Evolutionary conservation across 1,140 invertebrate genomes (phyloP), one percentile per base, ranked within the genome.

Genomic region (Drosophila takahashii): DNA sequence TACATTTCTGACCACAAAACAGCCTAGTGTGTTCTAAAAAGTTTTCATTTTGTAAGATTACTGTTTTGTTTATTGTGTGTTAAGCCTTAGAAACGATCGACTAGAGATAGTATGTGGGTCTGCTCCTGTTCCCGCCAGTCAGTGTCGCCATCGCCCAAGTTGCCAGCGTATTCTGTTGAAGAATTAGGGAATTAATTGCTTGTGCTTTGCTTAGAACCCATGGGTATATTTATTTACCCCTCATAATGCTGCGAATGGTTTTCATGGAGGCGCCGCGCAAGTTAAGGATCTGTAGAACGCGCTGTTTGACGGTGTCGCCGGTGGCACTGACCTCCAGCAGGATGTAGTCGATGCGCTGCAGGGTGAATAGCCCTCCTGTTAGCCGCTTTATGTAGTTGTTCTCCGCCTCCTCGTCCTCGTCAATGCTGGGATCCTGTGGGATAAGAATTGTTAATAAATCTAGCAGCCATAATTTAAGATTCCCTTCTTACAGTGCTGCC

Each of bases 271-370:
- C 97, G 59, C 97, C 96, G 69, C 97, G 93, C 67, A 98, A 94
- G 79, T 97, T 98, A 22, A 99, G 93, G 79, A 98, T 98, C 86
- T 98, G 95, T 47, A 96, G 94, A 3, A 99, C 97, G 71, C 97
- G 93, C 90, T 98, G 97, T 92, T 98, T 98, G 1, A 98, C 95
- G 5, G 95, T 94, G 2, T 95, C 95, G 29, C 95, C 94, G 13
- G 96, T 95, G 6, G 96, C 95, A 89, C 97, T 98, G 27, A 98
- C 96, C 93, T 99, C 98, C 51, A 99, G 93, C 91, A 99, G 96
- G 69, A 99, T 97, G 91, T 98, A 98, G 93, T 99, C 98, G 42
- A 99, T 95, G 48, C 99, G 93, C 93, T 99, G 98, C 37, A 99
- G 93, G 0, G 98, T 98, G 91, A 99, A 99, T 10, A 99, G 93